phyloP scores from a whole-genome alignment of 2,797 vertebrate species.

The Pseudochirops cupreus region DNA sequence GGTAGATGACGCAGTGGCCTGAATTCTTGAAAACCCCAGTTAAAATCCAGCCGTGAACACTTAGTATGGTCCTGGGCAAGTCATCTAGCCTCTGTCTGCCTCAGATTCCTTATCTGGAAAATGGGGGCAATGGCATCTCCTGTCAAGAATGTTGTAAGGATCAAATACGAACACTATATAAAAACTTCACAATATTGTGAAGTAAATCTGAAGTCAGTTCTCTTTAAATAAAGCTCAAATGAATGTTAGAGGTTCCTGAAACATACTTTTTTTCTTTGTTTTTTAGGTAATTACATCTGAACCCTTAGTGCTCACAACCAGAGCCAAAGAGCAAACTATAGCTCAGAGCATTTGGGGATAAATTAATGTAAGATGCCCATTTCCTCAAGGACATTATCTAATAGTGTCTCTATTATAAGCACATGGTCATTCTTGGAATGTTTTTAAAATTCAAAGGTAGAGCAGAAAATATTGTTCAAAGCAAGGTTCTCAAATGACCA shows the following conservation, averaged over 20 bases:
- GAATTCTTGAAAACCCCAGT: neutral
- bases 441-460: conserved; percentile 20
- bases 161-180: neutral
- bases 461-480: conserved; percentile 12
- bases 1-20: neutral
- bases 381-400: conserved; percentile 52
- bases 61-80: no score
- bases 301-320: conserved; percentile 28
- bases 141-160: neutral
- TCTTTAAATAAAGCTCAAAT: conserved; percentile 55
- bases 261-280: neutral
- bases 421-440: neutral
- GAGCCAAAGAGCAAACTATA: conserved; percentile 24
- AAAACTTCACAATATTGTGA: neutral
- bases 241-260: neutral
- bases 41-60: neutral
- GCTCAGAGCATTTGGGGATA: conserved; percentile 39
- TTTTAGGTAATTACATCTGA: conserved; percentile 36
- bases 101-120: neutral
- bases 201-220: conserved; percentile 34
- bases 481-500: neutral
- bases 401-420: conserved; percentile 20
- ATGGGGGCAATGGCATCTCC: neutral
- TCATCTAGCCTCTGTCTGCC: no score
- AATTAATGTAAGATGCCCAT: conserved; percentile 10